Conservation (phyloP, 2,797 vertebrate genomes). For the Martes flavigula region DNA sequence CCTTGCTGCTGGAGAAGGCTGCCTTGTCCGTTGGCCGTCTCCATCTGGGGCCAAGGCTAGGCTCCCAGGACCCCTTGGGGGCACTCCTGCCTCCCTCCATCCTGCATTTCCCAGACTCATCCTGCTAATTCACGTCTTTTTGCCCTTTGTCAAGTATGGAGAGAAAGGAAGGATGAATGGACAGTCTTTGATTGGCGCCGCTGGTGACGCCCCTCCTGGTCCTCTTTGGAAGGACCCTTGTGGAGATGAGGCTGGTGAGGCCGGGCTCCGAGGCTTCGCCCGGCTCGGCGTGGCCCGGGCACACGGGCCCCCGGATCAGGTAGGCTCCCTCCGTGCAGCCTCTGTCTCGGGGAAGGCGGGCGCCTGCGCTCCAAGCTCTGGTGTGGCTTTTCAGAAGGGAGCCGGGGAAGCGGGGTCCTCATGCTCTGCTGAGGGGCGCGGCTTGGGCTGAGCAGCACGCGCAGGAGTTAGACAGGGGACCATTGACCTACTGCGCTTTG, state of each 20-base stretch:
- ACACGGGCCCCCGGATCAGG: conserved; percentile 8
- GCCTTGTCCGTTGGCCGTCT: not conserved
- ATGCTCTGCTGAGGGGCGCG: not conserved
- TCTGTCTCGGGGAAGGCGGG: not conserved
- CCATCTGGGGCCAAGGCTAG: not conserved
- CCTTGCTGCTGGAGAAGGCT: not conserved
- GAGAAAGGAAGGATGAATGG: conserved; percentile 65
- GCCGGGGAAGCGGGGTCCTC: not conserved
- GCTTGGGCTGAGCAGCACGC: not conserved
- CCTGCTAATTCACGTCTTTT: conserved; percentile 49
- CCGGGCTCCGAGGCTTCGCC: not conserved
- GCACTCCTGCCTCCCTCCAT: not conserved
- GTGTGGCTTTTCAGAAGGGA: not conserved
- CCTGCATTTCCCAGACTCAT: not conserved
- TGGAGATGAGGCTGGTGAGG: conserved; percentile 57
- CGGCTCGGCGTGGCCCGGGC: not conserved
- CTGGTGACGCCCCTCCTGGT: conserved; percentile 35
- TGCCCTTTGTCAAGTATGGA: conserved; percentile 60
- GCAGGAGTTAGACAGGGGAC: not conserved
- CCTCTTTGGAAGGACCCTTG: conserved; percentile 53
- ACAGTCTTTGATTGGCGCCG: conserved; percentile 42
- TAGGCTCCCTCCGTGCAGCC: not conserved
- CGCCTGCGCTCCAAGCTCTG: not conserved
- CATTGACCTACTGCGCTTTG: not conserved
- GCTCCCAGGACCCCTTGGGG: not conserved